A percentile compares a stretch with the other conserved stretches of the same genome.
phyloP scores from a whole-genome alignment of 2,888 invertebrate species.

The Allacma fusca region DNA sequence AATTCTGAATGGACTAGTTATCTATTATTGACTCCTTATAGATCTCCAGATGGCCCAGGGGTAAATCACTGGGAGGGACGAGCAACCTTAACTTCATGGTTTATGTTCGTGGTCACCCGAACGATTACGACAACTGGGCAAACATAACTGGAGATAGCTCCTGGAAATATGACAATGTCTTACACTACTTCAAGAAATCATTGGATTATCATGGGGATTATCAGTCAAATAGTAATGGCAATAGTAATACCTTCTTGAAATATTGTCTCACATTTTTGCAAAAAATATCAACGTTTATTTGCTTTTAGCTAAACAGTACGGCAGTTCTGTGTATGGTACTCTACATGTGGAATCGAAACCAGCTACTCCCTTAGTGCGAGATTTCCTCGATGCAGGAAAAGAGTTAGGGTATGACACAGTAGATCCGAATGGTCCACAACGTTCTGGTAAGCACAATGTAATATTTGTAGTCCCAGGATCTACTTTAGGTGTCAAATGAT shows the following conservation, averaged over 20 bases:
- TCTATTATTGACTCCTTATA: no score
- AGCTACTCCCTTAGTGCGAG: slow-evolving; percentile 41
- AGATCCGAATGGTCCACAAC: slow-evolving; percentile 57
- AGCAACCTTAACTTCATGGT: slow-evolving; percentile 3
- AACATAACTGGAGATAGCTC: slow-evolving; percentile 47
- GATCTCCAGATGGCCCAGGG: neutral
- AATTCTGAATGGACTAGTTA: no score
- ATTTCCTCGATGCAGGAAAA: slow-evolving; percentile 49
- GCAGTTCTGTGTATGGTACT: slow-evolving; percentile 4
- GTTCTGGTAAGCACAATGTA: slow-evolving; percentile 29
- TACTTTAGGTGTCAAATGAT: no score
- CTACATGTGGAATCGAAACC: slow-evolving; percentile 48
- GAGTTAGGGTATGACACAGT: slow-evolving; percentile 53
- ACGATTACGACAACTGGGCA: slow-evolving; percentile 55
- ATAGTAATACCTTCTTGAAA: no score
- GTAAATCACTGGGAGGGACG: neutral
- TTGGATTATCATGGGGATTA: slow-evolving; percentile 51
- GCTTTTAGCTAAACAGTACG: slow-evolving; percentile 35
- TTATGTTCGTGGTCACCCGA: slow-evolving; percentile 41
- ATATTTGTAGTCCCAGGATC: no score
- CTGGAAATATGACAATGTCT: slow-evolving; percentile 56
- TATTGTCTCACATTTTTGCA: no score
- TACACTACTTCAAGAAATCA: slow-evolving; percentile 51
- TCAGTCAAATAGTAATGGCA: slow-evolving; percentile 41
- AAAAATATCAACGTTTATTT: neutral